Evolutionary conservation across 2,888 invertebrate species (phyloP).

Genomic region (Vesta saturnalis): DNA sequence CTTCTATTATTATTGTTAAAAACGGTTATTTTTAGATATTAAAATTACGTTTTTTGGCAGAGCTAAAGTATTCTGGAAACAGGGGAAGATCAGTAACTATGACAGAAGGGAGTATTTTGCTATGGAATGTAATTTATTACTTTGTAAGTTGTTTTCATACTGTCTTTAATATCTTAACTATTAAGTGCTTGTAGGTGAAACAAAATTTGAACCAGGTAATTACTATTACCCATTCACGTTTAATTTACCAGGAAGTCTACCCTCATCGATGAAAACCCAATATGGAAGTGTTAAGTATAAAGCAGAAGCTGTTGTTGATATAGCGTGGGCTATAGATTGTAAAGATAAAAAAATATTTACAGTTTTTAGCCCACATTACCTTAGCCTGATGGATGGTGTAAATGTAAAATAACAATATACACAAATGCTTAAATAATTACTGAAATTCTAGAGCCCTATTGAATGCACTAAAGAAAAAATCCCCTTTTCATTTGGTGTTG

Average conservation of each 20-base stretch:
- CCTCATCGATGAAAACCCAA: constrained; percentile 5
- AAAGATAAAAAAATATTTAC: constrained; percentile 10
- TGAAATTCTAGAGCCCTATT: neutral
- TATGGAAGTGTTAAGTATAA: constrained; percentile 15
- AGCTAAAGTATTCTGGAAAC: constrained; percentile 18
- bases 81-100: neutral
- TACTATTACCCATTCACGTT: constrained; percentile 22
- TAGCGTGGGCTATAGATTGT: constrained; percentile 23
- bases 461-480: neutral
- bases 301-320: constrained; percentile 16
- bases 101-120: constrained; percentile 17
- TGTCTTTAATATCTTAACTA: neutral
- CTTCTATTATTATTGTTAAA: neutral
- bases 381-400: neutral
- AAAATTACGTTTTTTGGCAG: neutral
- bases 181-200: constrained; percentile 18
- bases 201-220: constrained; percentile 20
- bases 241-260: constrained; percentile 5
- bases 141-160: constrained; percentile 4
- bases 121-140: constrained; percentile 16
- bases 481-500: neutral
- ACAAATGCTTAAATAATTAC: neutral
- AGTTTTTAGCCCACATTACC: neutral
- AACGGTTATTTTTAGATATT: neutral
- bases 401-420: constrained; percentile 6